Percentiles rank a stretch among this genome's conserved stretches.
Evolutionary conservation across 2,888 invertebrate genomes (phyloP).

Genomic region (Carpatolechia fugitivella): DNA sequence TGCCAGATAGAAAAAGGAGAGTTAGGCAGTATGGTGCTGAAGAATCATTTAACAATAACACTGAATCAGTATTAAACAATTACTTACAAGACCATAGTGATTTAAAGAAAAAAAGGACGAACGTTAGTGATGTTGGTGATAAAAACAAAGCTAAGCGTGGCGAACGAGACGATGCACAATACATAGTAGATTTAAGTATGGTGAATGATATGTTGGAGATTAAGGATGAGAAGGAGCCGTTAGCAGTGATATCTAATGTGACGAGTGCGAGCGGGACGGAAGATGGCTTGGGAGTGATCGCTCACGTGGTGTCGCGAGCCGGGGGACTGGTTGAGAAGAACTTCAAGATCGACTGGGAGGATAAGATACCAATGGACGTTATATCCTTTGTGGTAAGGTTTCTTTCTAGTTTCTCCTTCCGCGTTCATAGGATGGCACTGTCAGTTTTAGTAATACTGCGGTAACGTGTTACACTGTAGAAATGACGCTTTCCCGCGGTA

Average conservation of each 20-base stretch:
- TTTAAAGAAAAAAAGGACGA: not conserved
- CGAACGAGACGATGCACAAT: not conserved
- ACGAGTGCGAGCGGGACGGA: not conserved
- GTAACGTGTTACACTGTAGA: not conserved
- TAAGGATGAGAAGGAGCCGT: not conserved
- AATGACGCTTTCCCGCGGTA: no score
- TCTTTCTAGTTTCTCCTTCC: not conserved
- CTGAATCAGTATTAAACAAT: no score
- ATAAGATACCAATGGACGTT: conserved; percentile 25
- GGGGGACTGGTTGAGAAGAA: not conserved
- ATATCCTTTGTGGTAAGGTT: conserved; percentile 15
- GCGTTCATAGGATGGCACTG: not conserved
- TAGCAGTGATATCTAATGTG: not conserved
- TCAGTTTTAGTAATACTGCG: not conserved
- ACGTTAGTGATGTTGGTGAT: not conserved
- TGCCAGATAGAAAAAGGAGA: no score
- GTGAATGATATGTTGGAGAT: not conserved
- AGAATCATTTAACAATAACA: no score
- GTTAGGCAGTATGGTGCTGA: no score
- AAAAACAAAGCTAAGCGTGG: no score
- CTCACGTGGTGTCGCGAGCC: not conserved
- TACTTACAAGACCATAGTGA: no score
- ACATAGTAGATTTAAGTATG: not conserved
- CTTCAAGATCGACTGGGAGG: conserved; percentile 21
- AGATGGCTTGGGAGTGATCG: not conserved